phyloP scores from a whole-genome alignment of 92 coral and sea anemone genomes.

The Porites rus region DNA sequence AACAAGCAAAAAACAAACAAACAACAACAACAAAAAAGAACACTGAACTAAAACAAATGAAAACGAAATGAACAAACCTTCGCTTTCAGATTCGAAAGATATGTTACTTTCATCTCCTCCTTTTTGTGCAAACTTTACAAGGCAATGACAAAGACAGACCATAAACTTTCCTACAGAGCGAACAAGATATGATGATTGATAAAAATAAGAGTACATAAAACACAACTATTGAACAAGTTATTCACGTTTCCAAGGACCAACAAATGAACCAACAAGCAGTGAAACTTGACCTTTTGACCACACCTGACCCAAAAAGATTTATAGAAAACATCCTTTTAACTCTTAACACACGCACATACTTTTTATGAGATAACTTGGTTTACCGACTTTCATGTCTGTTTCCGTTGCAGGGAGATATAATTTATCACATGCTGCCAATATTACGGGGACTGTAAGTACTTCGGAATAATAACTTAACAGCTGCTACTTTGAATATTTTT shows the following conservation, averaged over 20 bases:
- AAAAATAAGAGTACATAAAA: neutral
- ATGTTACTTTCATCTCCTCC: constrained; percentile 20
- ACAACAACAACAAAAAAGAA: neutral
- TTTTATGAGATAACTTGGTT: no score
- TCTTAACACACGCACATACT: no score
- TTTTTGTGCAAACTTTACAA: constrained; percentile 67
- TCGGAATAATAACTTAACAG: no score
- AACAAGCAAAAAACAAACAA: neutral
- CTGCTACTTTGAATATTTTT: no score
- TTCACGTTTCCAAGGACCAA: neutral
- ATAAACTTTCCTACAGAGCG: constrained; percentile 72
- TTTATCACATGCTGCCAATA: no score
- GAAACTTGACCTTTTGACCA: neutral
- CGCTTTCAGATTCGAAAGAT: constrained; percentile 13
- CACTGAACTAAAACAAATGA: neutral
- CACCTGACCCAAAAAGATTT: neutral
- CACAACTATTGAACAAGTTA: neutral
- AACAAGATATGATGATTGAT: neutral
- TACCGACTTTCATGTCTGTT: no score
- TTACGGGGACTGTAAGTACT: no score
- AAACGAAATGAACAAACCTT: constrained; percentile 11
- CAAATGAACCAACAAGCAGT: no score
- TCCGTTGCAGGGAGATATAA: no score
- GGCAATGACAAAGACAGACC: constrained; percentile 61
- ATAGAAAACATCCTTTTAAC: neutral